Percentiles rank a stretch among this genome's conserved stretches.
Evolutionary conservation across 1,140 invertebrate species (phyloP).

Genomic region (Calephelis nemesis): DNA sequence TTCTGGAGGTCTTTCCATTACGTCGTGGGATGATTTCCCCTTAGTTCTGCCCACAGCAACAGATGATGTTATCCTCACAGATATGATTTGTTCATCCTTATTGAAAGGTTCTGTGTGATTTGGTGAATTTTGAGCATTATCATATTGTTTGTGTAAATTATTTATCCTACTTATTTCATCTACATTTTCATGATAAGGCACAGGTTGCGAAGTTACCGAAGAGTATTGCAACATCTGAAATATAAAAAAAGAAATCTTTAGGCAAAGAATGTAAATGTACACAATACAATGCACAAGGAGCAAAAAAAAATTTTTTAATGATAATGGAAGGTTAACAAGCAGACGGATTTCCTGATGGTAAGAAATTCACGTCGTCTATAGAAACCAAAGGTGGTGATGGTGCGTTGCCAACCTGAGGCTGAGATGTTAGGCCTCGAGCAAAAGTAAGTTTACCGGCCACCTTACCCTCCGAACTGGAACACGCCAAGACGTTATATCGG

Average conservation of each 20-base stretch:
- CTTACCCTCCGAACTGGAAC: too few species aligned
- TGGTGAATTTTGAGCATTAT: slow-evolving; percentile 48
- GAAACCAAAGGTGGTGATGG: too few species aligned
- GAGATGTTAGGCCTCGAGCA: too few species aligned
- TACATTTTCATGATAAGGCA: slow-evolving; percentile 33
- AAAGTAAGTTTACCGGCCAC: too few species aligned
- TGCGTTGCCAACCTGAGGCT: too few species aligned
- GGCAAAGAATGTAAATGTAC: neutral
- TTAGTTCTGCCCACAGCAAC: slow-evolving; percentile 67
- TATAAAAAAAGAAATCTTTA: slow-evolving; percentile 27
- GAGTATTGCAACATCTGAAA: slow-evolving; percentile 62
- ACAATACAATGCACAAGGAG: too few species aligned
- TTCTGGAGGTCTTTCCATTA: slow-evolving; percentile 3
- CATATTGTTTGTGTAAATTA: slow-evolving; percentile 31
- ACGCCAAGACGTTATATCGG: too few species aligned
- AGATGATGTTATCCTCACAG: slow-evolving; percentile 76
- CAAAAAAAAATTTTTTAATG: too few species aligned
- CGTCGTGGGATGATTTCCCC: slow-evolving; percentile 35
- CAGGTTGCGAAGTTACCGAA: slow-evolving; percentile 46
- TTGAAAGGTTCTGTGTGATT: slow-evolving; percentile 40
- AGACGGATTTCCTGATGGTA: too few species aligned
- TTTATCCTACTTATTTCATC: slow-evolving; percentile 26
- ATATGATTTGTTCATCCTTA: slow-evolving; percentile 66
- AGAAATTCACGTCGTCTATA: too few species aligned
- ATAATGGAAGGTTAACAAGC: too few species aligned